Evolutionary conservation across 2,113 vertebrate genomes (phyloP).

Genomic region (Corythoichthys haematopterus): DNA sequence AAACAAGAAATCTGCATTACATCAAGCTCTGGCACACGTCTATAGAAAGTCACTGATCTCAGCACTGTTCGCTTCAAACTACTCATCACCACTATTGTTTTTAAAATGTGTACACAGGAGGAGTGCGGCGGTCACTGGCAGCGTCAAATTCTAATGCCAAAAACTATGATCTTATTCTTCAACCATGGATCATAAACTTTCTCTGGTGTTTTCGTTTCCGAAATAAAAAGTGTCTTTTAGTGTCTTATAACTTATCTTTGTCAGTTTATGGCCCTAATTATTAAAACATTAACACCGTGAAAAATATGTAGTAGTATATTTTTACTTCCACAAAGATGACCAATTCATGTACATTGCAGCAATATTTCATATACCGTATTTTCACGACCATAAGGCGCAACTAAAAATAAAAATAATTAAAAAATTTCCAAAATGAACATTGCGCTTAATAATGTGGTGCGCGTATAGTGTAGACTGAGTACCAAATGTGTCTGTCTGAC

Average conservation of each 20-base stretch:
- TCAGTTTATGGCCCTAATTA: constrained; percentile 26
- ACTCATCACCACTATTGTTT: constrained; percentile 49
- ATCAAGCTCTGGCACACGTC: constrained; percentile 49
- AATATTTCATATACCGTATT: neutral
- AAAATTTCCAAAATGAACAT: too few species aligned
- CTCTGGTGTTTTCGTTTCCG: constrained; percentile 51
- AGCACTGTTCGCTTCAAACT: constrained; percentile 32
- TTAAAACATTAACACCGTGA: constrained; percentile 32
- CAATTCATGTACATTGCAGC: constrained; percentile 1
- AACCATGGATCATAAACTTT: constrained; percentile 43
- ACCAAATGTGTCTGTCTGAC: too few species aligned
- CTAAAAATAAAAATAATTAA: too few species aligned
- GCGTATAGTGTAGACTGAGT: too few species aligned
- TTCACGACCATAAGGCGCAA: too few species aligned
- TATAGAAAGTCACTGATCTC: constrained; percentile 44
- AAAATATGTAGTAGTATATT: constrained; percentile 17
- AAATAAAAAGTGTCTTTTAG: constrained; percentile 47
- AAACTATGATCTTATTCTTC: constrained; percentile 37
- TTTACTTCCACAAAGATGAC: constrained; percentile 6
- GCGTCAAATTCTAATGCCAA: constrained; percentile 26
- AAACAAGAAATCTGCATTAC: constrained; percentile 42
- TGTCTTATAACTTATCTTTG: constrained; percentile 31
- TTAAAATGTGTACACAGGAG: constrained; percentile 23
- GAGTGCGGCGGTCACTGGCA: constrained; percentile 15
- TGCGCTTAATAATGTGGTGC: too few species aligned